These are phyloP conservation scores for Eurytoma californica DNA, from an alignment of 2,888 invertebrate genomes.

Conservation along the genomic window DNA sequence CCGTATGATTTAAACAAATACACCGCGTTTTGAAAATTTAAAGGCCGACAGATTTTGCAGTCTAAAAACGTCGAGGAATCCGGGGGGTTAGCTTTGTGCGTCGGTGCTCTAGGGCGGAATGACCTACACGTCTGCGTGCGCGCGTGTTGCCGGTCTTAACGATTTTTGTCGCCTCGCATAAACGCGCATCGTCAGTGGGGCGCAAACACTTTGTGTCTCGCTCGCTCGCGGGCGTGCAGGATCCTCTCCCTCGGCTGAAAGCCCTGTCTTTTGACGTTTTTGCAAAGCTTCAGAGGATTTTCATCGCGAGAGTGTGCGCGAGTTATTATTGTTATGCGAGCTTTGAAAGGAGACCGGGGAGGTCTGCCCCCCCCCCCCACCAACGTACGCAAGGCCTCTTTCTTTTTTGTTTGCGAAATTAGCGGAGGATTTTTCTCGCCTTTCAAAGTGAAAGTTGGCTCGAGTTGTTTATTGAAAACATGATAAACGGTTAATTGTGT, in stretches of 20 bases:
- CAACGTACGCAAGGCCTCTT: not conserved
- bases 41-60: too few species aligned
- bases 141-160: slow-evolving; percentile 14
- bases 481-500: slow-evolving; percentile 16
- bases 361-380: too few species aligned
- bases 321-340: slow-evolving; percentile 19
- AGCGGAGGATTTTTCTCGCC: slow-evolving; percentile 21
- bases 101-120: not conserved
- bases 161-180: slow-evolving; percentile 47
- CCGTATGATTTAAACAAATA: too few species aligned
- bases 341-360: not conserved
- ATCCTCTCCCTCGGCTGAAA: slow-evolving; percentile 7
- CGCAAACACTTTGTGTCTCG: slow-evolving; percentile 8
- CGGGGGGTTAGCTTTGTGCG: not conserved
- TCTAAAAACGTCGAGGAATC: not conserved
- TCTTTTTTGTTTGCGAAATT: slow-evolving; percentile 40
- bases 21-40: too few species aligned
- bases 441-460: slow-evolving; percentile 24
- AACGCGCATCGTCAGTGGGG: slow-evolving; percentile 2
- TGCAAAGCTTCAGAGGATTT: slow-evolving; percentile 20
- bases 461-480: slow-evolving; percentile 31
- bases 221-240: not conserved
- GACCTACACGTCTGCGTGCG: not conserved
- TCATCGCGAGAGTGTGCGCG: slow-evolving; percentile 4
- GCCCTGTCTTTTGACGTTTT: slow-evolving; percentile 30